Evolutionary conservation across 2,797 vertebrate genomes (phyloP).

Genomic region (Tragelaphus eurycerus): DNA sequence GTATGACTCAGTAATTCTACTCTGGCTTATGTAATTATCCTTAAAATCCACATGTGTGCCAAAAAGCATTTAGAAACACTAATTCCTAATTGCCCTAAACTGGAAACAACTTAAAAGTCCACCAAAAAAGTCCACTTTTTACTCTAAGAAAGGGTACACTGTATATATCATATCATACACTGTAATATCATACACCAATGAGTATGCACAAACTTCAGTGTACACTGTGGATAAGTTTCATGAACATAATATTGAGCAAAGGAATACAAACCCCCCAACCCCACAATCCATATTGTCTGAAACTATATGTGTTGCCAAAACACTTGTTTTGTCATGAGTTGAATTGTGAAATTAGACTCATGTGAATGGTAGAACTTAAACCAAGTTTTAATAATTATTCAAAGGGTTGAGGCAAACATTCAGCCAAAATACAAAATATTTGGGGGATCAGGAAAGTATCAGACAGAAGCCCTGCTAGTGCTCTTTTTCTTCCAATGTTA

Average conservation of each 20-base stretch:
- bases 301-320: constrained; percentile 16
- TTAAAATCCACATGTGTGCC: neutral
- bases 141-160: neutral
- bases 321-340: neutral
- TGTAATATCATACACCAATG: neutral
- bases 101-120: neutral
- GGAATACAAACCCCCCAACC: neutral
- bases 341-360: neutral
- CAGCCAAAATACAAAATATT: neutral
- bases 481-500: neutral
- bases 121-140: neutral
- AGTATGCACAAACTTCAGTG: neutral
- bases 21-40: neutral
- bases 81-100: neutral
- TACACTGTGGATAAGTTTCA: neutral
- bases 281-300: neutral
- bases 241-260: neutral
- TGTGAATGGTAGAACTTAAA: neutral
- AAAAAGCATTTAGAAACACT: neutral
- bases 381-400: neutral
- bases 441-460: neutral
- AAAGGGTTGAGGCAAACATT: neutral
- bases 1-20: neutral
- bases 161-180: neutral
- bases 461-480: neutral